Evolutionary conservation across 1,140 invertebrate genomes (phyloP), one percentile per base, ranked within the genome.

Genomic region (Drosophila pseudoobscura): DNA sequence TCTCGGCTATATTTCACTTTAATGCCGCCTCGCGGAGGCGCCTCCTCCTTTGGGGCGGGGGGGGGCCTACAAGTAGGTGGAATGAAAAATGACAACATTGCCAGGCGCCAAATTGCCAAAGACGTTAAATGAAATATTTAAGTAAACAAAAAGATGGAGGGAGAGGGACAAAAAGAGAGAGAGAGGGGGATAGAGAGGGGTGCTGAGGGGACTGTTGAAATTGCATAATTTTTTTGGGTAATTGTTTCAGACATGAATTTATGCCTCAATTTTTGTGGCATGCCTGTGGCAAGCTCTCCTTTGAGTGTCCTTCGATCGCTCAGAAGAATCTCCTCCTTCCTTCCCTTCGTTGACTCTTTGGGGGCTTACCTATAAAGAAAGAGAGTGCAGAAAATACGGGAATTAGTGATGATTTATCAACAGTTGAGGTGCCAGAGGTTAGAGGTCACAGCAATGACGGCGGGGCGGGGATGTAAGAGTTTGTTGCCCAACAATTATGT

Each of bases 71-170:
- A 53, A 68, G 46, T 15, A 2, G 46, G 13, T 26, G 63, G 50
- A 80, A 78, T 82, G 82, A 80, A 82, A 87, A 87, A 78, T 78
- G 82, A 85, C 78, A 87, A 78, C 69, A 75, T 57, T 50, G 53
- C 47, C 62, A 52, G 70, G 62, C 63, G 58, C 63, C 70, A 69
- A 83, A 83, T 79, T 83, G 79, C 79, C 50, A 78, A 83, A 78
- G 79, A 78, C 80, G 84, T 84, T 84, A 79, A 54, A 83, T 83
- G 61, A 69, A 84, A 84, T 83, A 84, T 83, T 84, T 61, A 71
- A 43, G 57, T 47, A 26, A 26, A 35, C 26, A 47, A 6, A 45
- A 8, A 39, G 13, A 17, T 49, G 50, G 29, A 35, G 6, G 24
- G 9, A 6, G 11, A 20, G 26, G 31, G 24, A 52, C n/a, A n/a